A percentile compares a stretch with the other conserved stretches of the same genome.
Evolutionary conservation across 2,797 vertebrate genomes (phyloP).

Genomic region (Aphelocoma californica): DNA sequence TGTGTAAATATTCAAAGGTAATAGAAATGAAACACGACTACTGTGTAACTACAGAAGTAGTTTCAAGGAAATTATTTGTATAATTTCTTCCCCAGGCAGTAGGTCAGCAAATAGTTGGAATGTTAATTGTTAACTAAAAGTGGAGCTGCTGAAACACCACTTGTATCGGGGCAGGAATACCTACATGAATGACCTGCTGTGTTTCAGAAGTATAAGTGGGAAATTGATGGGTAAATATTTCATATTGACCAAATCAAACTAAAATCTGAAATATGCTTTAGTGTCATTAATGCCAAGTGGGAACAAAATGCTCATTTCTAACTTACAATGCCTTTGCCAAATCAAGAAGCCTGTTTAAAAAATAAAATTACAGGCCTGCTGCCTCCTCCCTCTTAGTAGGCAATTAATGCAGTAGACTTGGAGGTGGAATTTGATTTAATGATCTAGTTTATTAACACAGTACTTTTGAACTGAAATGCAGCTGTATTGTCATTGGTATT

Average conservation of each 20-base stretch:
- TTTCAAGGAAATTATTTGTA: not conserved
- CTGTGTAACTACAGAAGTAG: not conserved
- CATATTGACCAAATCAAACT: not conserved
- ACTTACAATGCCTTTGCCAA: not conserved
- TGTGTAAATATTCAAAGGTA: not conserved
- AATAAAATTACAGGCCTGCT: not conserved
- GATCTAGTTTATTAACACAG: not conserved
- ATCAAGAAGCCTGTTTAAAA: not conserved
- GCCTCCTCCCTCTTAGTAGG: not conserved
- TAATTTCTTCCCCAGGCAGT: not conserved
- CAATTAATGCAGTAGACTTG: not conserved
- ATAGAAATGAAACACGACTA: not conserved
- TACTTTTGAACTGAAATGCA: not conserved
- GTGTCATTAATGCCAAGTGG: not conserved
- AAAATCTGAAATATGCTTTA: not conserved
- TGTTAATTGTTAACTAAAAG: conserved; percentile 34
- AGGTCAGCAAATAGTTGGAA: conserved; percentile 30
- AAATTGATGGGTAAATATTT: not conserved
- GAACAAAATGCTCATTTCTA: not conserved
- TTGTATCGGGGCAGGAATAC: not conserved
- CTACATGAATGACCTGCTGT: not conserved
- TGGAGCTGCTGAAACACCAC: not conserved
- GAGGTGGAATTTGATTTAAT: not conserved
- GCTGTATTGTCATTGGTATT: not conserved
- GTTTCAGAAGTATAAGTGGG: not conserved